Conservation (phyloP, 2,797 vertebrate species). For the Dryobates pubescens region DNA sequence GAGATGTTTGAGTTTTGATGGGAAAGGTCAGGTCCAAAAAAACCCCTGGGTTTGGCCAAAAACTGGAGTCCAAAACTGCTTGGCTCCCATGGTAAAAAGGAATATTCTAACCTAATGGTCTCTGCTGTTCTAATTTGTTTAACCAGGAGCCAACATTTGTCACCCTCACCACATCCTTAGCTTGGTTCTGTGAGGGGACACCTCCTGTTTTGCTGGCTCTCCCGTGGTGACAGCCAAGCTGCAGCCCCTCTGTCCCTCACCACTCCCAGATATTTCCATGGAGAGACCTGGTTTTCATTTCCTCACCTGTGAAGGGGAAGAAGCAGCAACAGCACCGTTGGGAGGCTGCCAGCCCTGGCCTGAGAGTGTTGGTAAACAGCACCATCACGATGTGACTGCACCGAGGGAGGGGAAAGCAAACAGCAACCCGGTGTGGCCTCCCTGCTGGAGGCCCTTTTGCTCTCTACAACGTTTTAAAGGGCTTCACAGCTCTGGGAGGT, state of each 20-base stretch:
- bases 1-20: too few relatives aligned
- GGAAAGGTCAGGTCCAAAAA: background rate
- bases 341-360: background rate
- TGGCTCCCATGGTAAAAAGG: background rate
- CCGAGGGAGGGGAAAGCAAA: background rate
- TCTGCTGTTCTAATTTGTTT: background rate
- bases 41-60: too few relatives aligned
- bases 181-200: background rate
- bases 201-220: background rate
- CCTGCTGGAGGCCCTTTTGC: background rate
- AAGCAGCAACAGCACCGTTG: background rate
- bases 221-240: background rate
- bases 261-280: rapidly evolving
- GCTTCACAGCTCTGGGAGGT: background rate
- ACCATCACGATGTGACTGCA: background rate
- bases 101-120: background rate
- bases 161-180: background rate
- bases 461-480: background rate
- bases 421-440: background rate
- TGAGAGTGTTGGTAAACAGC: background rate
- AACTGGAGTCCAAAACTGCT: background rate
- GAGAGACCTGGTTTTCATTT: rapidly evolving
- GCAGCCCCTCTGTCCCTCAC: background rate
- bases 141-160: background rate
- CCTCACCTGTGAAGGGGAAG: background rate